Evolutionary conservation across 2,888 invertebrate species (phyloP).

Genomic region (Leptodirus hochenwartii): DNA sequence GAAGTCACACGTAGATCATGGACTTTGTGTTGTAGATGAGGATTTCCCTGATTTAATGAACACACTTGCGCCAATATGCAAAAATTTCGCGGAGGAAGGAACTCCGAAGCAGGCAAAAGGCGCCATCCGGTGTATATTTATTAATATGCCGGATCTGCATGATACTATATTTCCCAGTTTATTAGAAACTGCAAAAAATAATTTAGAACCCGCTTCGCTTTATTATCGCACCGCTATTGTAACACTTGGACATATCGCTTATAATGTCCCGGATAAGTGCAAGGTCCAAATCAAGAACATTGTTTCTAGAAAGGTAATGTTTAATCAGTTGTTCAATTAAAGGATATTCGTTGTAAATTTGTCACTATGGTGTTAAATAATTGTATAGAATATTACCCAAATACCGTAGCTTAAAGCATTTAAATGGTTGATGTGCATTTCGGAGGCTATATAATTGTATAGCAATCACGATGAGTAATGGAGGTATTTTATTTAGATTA

Average conservation of each 20-base stretch:
- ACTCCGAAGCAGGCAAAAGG: slow-evolving; percentile 94
- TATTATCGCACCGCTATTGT: slow-evolving; percentile 89
- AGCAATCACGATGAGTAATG: too few species aligned
- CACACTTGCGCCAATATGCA: slow-evolving; percentile 68
- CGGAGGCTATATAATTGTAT: too few species aligned
- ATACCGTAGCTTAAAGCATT: too few species aligned
- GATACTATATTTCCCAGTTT: slow-evolving; percentile 68
- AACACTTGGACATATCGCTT: slow-evolving; percentile 85
- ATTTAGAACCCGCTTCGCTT: slow-evolving; percentile 53
- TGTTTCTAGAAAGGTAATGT: slow-evolving; percentile 66
- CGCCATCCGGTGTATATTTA: slow-evolving; percentile 80
- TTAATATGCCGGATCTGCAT: slow-evolving; percentile 55
- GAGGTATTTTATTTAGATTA: too few species aligned
- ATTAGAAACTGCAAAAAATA: slow-evolving; percentile 58
- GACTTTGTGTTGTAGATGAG: slow-evolving; percentile 33
- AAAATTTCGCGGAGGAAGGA: slow-evolving; percentile 73
- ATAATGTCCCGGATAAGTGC: slow-evolving; percentile 78
- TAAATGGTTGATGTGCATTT: too few species aligned
- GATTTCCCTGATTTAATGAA: slow-evolving; percentile 60
- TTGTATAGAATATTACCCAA: too few species aligned
- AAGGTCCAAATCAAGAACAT: slow-evolving; percentile 83
- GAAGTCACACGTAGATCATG: too few species aligned
- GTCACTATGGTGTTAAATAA: too few species aligned
- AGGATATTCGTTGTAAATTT: too few species aligned
- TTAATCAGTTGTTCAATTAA: background rate